phyloP scores from a whole-genome alignment of 2,113 vertebrate species.

The Diadophis punctatus region DNA sequence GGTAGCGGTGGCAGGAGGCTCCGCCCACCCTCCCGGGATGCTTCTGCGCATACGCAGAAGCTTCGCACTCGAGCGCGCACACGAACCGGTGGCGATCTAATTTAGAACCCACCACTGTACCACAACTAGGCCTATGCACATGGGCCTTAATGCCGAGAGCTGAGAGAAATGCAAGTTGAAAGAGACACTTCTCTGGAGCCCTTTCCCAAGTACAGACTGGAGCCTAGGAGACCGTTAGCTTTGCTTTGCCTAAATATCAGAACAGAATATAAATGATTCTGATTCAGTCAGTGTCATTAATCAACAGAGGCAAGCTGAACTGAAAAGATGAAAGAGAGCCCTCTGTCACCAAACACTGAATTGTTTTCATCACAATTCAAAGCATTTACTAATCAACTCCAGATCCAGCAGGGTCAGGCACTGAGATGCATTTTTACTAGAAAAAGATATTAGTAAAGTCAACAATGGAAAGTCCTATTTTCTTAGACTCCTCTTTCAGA shows the following conservation, averaged over 20 bases:
- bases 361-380: background rate
- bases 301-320: background rate
- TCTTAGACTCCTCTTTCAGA: background rate
- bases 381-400: background rate
- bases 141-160: background rate
- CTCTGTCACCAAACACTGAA: background rate
- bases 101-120: too few relatives aligned
- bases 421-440: background rate
- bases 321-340: background rate
- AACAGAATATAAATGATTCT: background rate
- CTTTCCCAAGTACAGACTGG: constrained; percentile 31
- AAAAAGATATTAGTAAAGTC: background rate
- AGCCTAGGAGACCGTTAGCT: constrained; percentile 9
- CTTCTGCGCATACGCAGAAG: too few relatives aligned
- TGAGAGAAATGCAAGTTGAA: constrained; percentile 26
- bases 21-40: too few relatives aligned
- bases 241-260: background rate
- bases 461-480: background rate
- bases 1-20: too few relatives aligned
- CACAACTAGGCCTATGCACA: background rate
- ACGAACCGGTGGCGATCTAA: too few relatives aligned
- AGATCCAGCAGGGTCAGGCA: background rate
- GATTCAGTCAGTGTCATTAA: background rate
- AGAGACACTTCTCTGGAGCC: constrained; percentile 14
- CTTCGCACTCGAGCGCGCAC: too few relatives aligned